phyloP scores from a whole-genome alignment of 2,113 vertebrate genomes.

The Petrocephalus microphthalmus region DNA sequence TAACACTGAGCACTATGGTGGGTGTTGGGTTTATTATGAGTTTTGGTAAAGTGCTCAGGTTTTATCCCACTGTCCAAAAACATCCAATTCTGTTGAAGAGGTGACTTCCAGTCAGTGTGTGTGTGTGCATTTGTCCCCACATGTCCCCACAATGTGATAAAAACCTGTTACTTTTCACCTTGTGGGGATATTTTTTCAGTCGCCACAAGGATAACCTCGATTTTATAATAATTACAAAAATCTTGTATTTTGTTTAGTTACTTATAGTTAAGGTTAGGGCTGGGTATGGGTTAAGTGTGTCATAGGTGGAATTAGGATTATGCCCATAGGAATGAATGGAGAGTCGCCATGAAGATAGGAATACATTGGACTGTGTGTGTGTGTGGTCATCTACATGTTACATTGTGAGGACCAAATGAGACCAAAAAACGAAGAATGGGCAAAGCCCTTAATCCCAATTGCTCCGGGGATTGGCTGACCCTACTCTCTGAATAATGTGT shows the following conservation, averaged over 20 bases:
- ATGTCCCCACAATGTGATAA: neutral
- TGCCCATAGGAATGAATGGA: neutral
- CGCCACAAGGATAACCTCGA: no score
- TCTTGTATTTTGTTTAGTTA: no score
- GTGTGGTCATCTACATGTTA: neutral
- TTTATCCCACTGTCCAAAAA: neutral
- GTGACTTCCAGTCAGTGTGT: neutral
- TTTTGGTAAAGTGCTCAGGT: neutral
- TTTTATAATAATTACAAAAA: no score
- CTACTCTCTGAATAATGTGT: neutral
- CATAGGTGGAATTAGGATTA: no score
- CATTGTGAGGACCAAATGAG: no score
- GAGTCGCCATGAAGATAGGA: neutral
- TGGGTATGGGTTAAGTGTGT: no score
- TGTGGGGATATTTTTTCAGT: no score
- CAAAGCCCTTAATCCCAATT: neutral
- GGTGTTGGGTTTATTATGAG: neutral
- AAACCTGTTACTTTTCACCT: no score
- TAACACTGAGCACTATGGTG: neutral
- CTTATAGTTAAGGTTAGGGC: no score
- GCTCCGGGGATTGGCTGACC: neutral
- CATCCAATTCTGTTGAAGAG: neutral
- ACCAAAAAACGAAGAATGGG: neutral
- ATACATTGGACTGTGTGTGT: neutral
- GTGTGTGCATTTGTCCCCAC: neutral